These are phyloP conservation scores for Halictus quadricinctus DNA, from an alignment of 2,888 invertebrate species.

Conservation along the genomic window DNA sequence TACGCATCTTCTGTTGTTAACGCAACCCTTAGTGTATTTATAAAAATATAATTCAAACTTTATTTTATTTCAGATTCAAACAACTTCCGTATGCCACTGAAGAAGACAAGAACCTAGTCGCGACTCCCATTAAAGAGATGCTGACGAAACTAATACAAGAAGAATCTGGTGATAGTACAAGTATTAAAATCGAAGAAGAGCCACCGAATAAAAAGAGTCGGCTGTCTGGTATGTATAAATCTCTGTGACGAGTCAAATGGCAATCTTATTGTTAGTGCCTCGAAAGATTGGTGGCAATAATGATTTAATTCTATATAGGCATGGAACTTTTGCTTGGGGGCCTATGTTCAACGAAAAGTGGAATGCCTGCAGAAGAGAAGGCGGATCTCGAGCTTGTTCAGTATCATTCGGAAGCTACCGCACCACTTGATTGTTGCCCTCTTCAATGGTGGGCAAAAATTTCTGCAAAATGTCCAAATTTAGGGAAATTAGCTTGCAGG, in stretches of 20 bases:
- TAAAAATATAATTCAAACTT: background rate
- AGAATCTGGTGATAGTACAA: constrained; percentile 72
- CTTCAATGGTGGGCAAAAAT: constrained; percentile 82
- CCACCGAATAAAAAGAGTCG: constrained; percentile 77
- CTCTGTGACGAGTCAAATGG: background rate
- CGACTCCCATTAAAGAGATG: constrained; percentile 80
- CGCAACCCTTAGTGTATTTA: background rate
- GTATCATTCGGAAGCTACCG: constrained; percentile 82
- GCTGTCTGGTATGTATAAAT: constrained; percentile 78
- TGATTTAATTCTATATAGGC: constrained; percentile 69
- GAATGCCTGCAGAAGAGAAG: constrained; percentile 81
- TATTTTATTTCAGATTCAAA: constrained; percentile 79
- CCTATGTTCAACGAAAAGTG: constrained; percentile 76
- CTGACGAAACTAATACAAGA: constrained; percentile 79
- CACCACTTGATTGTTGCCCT: constrained; percentile 82
- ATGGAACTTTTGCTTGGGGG: constrained; percentile 82
- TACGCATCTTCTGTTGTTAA: background rate
- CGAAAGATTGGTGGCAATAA: background rate
- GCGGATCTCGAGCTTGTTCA: constrained; percentile 82
- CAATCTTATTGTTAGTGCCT: background rate
- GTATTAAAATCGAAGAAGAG: constrained; percentile 72
- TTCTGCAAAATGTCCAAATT: constrained; percentile 81
- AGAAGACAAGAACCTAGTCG: constrained; percentile 80
- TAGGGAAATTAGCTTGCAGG: constrained; percentile 80
- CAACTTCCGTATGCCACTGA: constrained; percentile 82